Base-by-base conservation (phyloP, 2,888 invertebrate genomes). In the Xestoiulus laeticollis region DNA sequence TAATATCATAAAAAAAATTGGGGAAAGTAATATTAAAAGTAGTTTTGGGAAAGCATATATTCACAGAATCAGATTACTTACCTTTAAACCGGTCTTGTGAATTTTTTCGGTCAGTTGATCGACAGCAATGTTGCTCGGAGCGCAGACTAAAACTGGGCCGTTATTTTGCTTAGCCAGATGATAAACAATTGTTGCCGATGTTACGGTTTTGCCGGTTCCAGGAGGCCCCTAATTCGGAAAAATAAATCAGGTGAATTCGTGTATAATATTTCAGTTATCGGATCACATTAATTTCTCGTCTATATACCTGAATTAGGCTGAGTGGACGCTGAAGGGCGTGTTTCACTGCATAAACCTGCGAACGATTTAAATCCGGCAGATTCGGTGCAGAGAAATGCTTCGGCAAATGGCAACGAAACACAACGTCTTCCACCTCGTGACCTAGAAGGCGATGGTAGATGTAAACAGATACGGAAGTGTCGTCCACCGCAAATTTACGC, bases 61-160 rank as follows among this genome's bases (percentile, higher is more conserved):
- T 86, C n/a, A 53, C 8, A n/a, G n/a, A n/a, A n/a, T n/a, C n/a
- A 88, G 30, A 85, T 22, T 32, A 10, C 43, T 30, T 4, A 93
- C 94, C 93, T 98, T 99, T 82, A 99, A 93, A 86, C 99, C 99
- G 10, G 99, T 99, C 90, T 96, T 95, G 92, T 99, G 99, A 87
- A 99, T 99, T 92, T 99, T 99, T 92, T 99, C 99, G 0, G 99
- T 99, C 26, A 99, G 94, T 91, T 99, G 99, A 92, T 99, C 99
- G 0, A 99, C 99, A 38, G 99, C 99, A 0, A 99, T 99, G 92
- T 99, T 99, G 89, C 98, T 98, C 0, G 99, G 99, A 0, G 99
- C 99, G 92, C 99, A 99, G 0, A 99, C 99, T 1, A 99, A 93
- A 0, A 99, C 99, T 68, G 94, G 93, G 0, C 98, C 97, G 5